Percentiles rank a stretch among this genome's conserved stretches.
These are phyloP conservation scores for Petrocephalus microphthalmus DNA, from an alignment of 2,113 vertebrate genomes.

Conservation along the genomic window DNA sequence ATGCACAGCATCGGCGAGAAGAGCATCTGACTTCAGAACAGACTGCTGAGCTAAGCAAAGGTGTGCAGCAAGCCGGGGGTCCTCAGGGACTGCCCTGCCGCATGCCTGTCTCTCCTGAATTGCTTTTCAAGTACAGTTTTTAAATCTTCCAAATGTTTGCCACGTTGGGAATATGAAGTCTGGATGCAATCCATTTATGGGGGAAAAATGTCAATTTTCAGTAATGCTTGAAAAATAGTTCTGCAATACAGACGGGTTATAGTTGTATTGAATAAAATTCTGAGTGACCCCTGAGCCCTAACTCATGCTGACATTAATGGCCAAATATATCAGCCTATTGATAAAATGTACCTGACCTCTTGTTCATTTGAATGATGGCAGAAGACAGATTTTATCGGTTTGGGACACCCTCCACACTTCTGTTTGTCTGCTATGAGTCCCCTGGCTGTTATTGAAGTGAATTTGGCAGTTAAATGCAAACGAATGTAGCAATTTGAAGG, in stretches of 20 bases:
- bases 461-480: not conserved
- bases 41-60: not conserved
- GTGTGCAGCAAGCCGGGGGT: not conserved
- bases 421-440: not conserved
- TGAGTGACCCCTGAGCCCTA: not conserved
- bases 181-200: not conserved
- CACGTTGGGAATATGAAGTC: not conserved
- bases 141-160: not conserved
- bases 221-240: not conserved
- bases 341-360: not conserved
- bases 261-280: not conserved
- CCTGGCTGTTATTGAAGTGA: not conserved
- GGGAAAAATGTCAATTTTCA: not conserved
- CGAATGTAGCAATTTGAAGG: not conserved
- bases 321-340: not conserved
- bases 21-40: not conserved
- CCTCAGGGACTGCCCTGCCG: not conserved
- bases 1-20: not conserved
- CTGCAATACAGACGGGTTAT: not conserved
- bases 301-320: constrained; percentile 5
- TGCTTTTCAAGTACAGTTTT: not conserved
- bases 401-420: constrained; percentile 5
- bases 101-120: not conserved
- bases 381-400: not conserved
- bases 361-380: not conserved